A percentile compares a stretch with the other conserved stretches of the same genome.
These are phyloP conservation scores for Cydia amplana DNA, from an alignment of 1,140 invertebrate genomes.

Conservation along the genomic window DNA sequence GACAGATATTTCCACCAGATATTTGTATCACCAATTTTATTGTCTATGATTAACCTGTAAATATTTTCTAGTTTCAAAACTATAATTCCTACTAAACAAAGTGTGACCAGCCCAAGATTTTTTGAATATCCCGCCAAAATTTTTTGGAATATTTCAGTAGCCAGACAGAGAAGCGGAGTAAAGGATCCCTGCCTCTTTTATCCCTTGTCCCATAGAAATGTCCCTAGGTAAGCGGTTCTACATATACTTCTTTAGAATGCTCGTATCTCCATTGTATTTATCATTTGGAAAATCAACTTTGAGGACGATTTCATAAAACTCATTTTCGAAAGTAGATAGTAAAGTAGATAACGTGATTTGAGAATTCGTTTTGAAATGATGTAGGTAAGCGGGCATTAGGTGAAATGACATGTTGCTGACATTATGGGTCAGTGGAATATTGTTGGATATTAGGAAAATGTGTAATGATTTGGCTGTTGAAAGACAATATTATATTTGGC, in stretches of 20 bases:
- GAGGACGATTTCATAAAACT: neutral
- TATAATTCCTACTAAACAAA: too few species aligned
- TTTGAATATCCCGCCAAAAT: too few species aligned
- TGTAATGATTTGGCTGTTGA: neutral
- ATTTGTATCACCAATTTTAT: too few species aligned
- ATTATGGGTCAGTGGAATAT: conserved; percentile 6
- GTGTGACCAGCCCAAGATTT: too few species aligned
- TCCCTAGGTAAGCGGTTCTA: neutral
- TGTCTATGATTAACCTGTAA: too few species aligned
- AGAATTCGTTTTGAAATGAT: neutral
- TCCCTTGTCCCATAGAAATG: neutral
- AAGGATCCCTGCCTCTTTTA: neutral
- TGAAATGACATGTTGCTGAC: neutral
- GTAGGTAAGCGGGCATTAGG: neutral
- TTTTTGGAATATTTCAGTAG: too few species aligned
- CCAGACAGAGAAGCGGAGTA: neutral
- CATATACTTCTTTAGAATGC: neutral
- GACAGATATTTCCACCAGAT: too few species aligned
- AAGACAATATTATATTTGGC: too few species aligned
- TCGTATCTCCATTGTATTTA: neutral
- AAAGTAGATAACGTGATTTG: neutral
- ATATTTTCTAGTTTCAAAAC: too few species aligned
- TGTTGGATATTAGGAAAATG: neutral
- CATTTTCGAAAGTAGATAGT: neutral
- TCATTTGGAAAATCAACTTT: neutral